These are phyloP conservation scores for Pecten maximus DNA, from an alignment of 2,888 invertebrate genomes.

Conservation along the genomic window DNA sequence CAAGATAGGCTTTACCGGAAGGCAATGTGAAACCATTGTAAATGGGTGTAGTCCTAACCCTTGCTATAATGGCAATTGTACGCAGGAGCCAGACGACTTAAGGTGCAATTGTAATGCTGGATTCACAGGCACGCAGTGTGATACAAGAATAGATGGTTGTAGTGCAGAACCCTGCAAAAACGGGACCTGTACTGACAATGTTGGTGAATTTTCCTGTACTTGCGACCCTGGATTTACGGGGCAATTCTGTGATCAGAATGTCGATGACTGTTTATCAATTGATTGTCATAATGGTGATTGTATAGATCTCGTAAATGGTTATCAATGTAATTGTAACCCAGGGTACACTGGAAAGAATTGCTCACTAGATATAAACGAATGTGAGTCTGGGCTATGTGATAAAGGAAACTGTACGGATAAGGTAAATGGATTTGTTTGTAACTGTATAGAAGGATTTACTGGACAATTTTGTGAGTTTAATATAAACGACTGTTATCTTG, in stretches of 20 bases:
- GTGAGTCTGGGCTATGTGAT: slow-evolving; percentile 89
- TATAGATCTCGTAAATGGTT: slow-evolving; percentile 35
- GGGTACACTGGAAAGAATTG: slow-evolving; percentile 27
- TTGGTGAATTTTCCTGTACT: neutral
- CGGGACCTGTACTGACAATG: neutral
- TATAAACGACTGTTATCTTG: slow-evolving; percentile 85
- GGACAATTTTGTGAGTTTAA: slow-evolving; percentile 91
- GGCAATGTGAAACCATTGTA: neutral
- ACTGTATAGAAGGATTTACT: slow-evolving; percentile 91
- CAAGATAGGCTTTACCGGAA: neutral
- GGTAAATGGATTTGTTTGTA: slow-evolving; percentile 86
- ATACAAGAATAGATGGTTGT: slow-evolving; percentile 92
- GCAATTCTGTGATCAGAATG: slow-evolving; percentile 83
- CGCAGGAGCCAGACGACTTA: neutral
- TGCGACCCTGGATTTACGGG: neutral
- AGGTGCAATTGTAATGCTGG: slow-evolving; percentile 13
- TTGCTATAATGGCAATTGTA: neutral
- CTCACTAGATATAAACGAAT: slow-evolving; percentile 89
- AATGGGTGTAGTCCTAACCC: neutral
- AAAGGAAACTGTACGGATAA: slow-evolving; percentile 88
- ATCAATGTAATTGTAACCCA: neutral
- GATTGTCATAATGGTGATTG: neutral
- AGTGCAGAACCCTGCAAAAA: neutral
- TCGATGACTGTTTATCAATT: neutral
- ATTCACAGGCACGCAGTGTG: slow-evolving; percentile 85